Evolutionary conservation across 2,797 vertebrate species (phyloP).

Genomic region (Aplochiton taeniatus): DNA sequence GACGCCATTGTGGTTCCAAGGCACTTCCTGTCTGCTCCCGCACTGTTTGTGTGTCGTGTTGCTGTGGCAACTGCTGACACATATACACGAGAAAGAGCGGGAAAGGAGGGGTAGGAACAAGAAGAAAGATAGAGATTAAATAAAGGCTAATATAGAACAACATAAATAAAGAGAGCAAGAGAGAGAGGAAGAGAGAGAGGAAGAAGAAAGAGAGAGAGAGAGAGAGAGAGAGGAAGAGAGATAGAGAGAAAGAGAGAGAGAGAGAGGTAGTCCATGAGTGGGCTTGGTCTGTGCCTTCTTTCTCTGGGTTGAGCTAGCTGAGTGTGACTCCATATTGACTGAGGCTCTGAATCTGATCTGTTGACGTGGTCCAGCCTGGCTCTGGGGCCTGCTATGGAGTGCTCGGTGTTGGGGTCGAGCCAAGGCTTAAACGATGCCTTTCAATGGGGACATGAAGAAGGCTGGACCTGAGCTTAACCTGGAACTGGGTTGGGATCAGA

Average conservation of each 20-base stretch:
- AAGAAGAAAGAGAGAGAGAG: conserved; percentile 38
- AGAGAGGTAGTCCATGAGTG: conserved; percentile 62
- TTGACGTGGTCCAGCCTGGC: conserved; percentile 35
- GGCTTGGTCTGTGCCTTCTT: conserved; percentile 56
- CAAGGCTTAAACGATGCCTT: conserved; percentile 1
- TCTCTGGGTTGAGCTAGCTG: conserved; percentile 13
- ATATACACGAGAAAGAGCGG: conserved; percentile 75
- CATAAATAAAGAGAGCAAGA: background rate
- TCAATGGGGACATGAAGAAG: too few species aligned
- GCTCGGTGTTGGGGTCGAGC: conserved; percentile 33
- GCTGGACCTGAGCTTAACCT: too few species aligned
- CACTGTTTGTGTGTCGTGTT: conserved; percentile 83
- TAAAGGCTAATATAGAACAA: background rate
- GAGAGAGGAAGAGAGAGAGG: conserved; percentile 21
- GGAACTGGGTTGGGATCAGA: too few species aligned
- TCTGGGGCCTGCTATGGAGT: conserved; percentile 51
- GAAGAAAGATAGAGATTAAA: background rate
- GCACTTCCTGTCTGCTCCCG: conserved; percentile 82
- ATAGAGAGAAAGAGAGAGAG: conserved; percentile 36
- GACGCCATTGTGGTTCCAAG: conserved; percentile 84
- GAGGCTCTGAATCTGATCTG: conserved; percentile 39
- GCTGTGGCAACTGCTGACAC: conserved; percentile 76
- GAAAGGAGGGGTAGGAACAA: background rate
- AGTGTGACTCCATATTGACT: conserved; percentile 46
- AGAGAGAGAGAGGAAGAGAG: conserved; percentile 42